Base-by-base conservation (phyloP, 2,888 invertebrate species). In the Mycalesis mineus region DNA sequence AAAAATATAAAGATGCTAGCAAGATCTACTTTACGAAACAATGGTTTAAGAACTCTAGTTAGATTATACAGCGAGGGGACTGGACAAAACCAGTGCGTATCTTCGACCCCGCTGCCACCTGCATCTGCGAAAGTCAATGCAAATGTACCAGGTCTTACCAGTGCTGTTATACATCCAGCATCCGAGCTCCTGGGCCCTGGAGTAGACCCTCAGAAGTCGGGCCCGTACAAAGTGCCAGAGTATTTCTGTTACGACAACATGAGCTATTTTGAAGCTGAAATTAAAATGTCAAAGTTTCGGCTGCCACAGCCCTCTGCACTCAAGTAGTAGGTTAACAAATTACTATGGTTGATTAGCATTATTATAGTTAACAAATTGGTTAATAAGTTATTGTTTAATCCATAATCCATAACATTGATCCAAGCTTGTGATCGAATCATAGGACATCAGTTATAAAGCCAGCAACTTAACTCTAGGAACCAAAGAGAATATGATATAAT, bases 151-250 rank as follows among this genome's bases (percentile, higher is more conserved):
- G 95, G 95, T 2, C 78, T 95, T 7, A 94, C 92, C 69, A 84
- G 81, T 57, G 91, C 91, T 36, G 91, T 92, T 51, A 85, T 94
- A 0, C 89, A 88, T 51, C 81, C 91, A 29, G 78, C 91, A 2
- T 73, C 81, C 0, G 83, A 85, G 57, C 90, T 93, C 33, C 92
- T 95, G n/a, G 94, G 94, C n/a, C 95, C 95, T 31, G 93, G 93
- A 44, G 95, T 95, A 7, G 88, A 92, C 1, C 84, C 88, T 1
- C 80, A 89, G 31, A 95, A 95, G 78, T 78, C 88, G 57, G 92
- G 92, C 8, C 91, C 92, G 0, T 97, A 97, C 77, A 96, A 96
- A 85, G 96, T 95, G 62, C 96, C 96, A 0, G 97, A 97, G 85
- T 97, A 97, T 78, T 97, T 93, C 72, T 93, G 93, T 66, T 97